phyloP scores from a whole-genome alignment of 2,888 invertebrate genomes.

The Pristionchus exspectatus region DNA sequence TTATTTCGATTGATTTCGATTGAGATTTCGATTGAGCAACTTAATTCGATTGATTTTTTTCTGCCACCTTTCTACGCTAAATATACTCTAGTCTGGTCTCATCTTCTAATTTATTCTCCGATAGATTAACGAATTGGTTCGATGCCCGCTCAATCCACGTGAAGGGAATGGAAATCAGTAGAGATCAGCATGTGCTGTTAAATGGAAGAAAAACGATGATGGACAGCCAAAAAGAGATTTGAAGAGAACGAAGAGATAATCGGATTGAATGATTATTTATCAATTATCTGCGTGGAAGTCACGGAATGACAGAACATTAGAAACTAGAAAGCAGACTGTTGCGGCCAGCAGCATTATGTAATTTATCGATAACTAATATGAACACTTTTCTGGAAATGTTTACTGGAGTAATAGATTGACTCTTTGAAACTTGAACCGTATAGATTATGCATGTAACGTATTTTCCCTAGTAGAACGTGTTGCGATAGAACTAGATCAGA shows the following conservation, averaged over 20 bases:
- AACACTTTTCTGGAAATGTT: no score
- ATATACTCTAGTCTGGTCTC: background rate
- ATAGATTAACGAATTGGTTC: background rate
- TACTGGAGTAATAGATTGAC: no score
- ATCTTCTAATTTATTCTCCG: background rate
- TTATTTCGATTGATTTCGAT: no score
- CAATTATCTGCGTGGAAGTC: background rate
- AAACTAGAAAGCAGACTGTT: background rate
- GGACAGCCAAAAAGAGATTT: background rate
- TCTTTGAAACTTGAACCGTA: no score
- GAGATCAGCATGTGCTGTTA: background rate
- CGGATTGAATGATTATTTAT: background rate
- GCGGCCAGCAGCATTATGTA: no score
- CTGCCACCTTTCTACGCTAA: no score
- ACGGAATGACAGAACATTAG: background rate
- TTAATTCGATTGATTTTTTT: no score
- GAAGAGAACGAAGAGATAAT: background rate
- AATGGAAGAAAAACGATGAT: background rate
- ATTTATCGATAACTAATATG: no score
- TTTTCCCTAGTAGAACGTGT: no score
- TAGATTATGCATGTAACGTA: no score
- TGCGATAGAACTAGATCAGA: background rate
- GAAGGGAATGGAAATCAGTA: background rate
- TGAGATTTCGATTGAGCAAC: no score
- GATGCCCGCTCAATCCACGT: background rate